Percentiles rank a stretch among this genome's conserved stretches.
phyloP scores from a whole-genome alignment of 2,888 invertebrate genomes.

The Linnaemya vulpina region DNA sequence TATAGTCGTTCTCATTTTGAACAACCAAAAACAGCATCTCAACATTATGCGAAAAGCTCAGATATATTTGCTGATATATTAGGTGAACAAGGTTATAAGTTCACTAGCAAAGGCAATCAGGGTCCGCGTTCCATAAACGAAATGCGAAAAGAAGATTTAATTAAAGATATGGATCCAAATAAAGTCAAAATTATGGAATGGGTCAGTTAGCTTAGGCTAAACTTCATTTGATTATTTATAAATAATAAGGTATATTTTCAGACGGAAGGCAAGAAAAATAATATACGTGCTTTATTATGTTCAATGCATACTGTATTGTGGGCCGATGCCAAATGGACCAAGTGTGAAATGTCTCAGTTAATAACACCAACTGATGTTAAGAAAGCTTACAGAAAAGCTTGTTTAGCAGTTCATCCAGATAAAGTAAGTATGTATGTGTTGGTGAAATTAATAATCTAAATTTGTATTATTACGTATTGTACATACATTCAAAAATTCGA shows the following conservation, averaged over 20 bases:
- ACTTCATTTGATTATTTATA: background rate
- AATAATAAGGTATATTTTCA: constrained; percentile 79
- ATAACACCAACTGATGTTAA: constrained; percentile 97
- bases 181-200: constrained; percentile 91
- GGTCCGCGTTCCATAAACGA: constrained; percentile 95
- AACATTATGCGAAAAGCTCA: constrained; percentile 75
- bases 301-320: constrained; percentile 97
- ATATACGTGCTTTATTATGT: constrained; percentile 96
- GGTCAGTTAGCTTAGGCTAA: constrained; percentile 84
- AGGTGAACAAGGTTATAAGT: constrained; percentile 94
- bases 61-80: constrained; percentile 96
- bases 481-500: no score
- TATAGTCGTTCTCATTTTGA: constrained; percentile 90
- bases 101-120: constrained; percentile 88
- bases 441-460: no score
- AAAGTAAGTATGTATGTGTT: constrained; percentile 87
- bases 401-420: constrained; percentile 98
- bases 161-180: constrained; percentile 95
- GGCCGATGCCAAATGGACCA: constrained; percentile 96
- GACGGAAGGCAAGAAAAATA: constrained; percentile 98
- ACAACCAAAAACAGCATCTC: constrained; percentile 74
- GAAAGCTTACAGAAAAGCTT: constrained; percentile 96
- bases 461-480: no score
- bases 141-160: constrained; percentile 94
- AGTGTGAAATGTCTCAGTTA: constrained; percentile 97